Evolutionary conservation across 2,888 invertebrate genomes (phyloP), one percentile per base, ranked within the genome.

Genomic region (Drosophila ezoana): DNA sequence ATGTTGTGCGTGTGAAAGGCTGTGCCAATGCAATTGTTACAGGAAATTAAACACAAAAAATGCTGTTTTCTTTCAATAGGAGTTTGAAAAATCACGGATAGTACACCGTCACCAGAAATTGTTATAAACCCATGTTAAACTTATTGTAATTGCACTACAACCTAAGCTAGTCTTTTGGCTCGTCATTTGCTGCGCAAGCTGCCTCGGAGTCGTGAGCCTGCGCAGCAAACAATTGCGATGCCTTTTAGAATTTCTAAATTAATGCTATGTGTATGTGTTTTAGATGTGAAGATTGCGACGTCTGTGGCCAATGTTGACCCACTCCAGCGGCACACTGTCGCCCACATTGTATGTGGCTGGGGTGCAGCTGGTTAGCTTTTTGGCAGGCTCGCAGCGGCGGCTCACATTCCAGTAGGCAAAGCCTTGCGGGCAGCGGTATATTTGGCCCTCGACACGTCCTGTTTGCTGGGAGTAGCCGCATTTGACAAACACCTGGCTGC

Each of bases 331-430:
- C 62, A 92, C 87, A 43, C 87, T 87, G 37, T 85, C 81, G 38
- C 76, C 86, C 32, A 83, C 68, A 49, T 87, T 87, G 53, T 88
- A 86, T 51, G 76, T 79, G 38, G 83, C 51, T 28, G 83, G 74
- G 13, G 72, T 70, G 72, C 96, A 97, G 87, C 94, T 94, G 59
- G 93, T 93, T 52, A 96, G 91, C 87, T 94, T 94, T 45, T 93
- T 92, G 0, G 93, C 92, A 44, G 94, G 93, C 92, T 97, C 97
- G 90, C 97, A 97, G 87, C 95, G 93, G 91, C 95, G 94, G 80
- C 96, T 96, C 4, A 96, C 94, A 44, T 95, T 94, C 96, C 96
- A 97, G 90, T 95, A 97, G 4, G 95, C 93, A 81, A 94, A 96
- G 44, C 95, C 95, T 81, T 94, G 93, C 0, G 97, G 97, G 92